phyloP scores from a whole-genome alignment of 2,113 vertebrate species.

The Galbula dea region DNA sequence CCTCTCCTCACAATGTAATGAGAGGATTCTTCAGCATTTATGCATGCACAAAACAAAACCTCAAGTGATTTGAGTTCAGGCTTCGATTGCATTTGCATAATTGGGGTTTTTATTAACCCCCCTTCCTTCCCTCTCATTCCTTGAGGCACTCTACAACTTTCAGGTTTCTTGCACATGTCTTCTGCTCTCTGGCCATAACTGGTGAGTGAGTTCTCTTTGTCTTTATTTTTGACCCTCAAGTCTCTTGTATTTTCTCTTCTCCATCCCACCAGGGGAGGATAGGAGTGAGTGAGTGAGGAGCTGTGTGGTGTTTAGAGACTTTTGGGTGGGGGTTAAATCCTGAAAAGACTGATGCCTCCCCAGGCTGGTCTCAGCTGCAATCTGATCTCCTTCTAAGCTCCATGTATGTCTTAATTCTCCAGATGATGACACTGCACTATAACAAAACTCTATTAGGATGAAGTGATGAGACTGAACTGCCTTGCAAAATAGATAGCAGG shows the following conservation, averaged over 20 bases:
- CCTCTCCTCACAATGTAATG: neutral
- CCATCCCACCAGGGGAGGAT: too few relatives aligned
- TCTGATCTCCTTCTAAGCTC: neutral
- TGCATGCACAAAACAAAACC: neutral
- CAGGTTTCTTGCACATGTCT: neutral
- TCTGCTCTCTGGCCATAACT: too few relatives aligned
- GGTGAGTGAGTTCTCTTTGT: too few relatives aligned
- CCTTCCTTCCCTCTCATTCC: neutral
- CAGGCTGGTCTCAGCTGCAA: neutral
- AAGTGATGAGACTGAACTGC: neutral
- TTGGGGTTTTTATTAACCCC: neutral
- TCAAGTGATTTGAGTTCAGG: neutral
- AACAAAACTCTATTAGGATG: neutral
- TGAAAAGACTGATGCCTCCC: neutral
- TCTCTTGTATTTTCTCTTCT: too few relatives aligned
- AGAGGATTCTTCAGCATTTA: neutral
- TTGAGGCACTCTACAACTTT: neutral
- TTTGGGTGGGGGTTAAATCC: too few relatives aligned
- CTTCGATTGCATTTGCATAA: constrained; percentile 8
- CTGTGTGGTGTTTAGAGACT: too few relatives aligned
- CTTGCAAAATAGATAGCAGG: neutral
- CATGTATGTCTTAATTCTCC: neutral
- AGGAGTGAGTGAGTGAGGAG: too few relatives aligned
- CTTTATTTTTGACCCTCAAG: too few relatives aligned
- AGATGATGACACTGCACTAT: neutral